Evolutionary conservation across 2,888 invertebrate species (phyloP).

Genomic region (Pterostichus niger): DNA sequence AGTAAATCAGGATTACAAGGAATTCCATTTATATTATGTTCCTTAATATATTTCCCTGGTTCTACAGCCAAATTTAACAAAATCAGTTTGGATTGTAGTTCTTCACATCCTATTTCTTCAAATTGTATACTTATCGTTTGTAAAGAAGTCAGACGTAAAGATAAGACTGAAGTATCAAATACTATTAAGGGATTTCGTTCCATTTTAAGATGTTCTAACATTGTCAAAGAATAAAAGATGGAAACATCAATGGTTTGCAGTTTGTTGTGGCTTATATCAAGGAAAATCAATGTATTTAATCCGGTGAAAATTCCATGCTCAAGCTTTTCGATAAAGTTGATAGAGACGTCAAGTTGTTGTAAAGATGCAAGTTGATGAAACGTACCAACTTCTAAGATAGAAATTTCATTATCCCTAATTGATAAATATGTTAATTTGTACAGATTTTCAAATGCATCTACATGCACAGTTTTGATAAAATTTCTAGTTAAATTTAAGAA

Average conservation of each 20-base stretch:
- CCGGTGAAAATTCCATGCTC: conserved; percentile 11
- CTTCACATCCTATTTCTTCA: not conserved
- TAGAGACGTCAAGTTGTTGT: not conserved
- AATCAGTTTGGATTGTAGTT: not conserved
- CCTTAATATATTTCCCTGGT: not conserved
- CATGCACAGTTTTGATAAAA: not conserved
- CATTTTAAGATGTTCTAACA: not conserved
- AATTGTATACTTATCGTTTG: not conserved
- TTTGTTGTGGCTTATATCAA: not conserved
- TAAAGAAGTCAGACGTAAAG: not conserved
- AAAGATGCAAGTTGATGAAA: not conserved
- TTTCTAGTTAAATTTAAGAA: not conserved
- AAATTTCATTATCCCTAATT: not conserved
- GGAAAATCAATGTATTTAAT: not conserved
- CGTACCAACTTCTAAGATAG: conserved; percentile 7
- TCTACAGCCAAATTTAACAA: not conserved
- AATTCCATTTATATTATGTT: conserved; percentile 10
- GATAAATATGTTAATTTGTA: not conserved
- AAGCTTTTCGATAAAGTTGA: not conserved
- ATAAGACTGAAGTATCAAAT: not conserved
- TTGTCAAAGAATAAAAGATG: not conserved
- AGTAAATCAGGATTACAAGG: not conserved
- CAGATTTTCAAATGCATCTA: conserved; percentile 24
- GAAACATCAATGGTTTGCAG: not conserved
- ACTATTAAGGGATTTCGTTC: not conserved